A percentile compares a stretch with the other conserved stretches of the same genome.
Evolutionary conservation across 2,113 vertebrate species (phyloP).

Genomic region (Dendropsophus ebraccatus): DNA sequence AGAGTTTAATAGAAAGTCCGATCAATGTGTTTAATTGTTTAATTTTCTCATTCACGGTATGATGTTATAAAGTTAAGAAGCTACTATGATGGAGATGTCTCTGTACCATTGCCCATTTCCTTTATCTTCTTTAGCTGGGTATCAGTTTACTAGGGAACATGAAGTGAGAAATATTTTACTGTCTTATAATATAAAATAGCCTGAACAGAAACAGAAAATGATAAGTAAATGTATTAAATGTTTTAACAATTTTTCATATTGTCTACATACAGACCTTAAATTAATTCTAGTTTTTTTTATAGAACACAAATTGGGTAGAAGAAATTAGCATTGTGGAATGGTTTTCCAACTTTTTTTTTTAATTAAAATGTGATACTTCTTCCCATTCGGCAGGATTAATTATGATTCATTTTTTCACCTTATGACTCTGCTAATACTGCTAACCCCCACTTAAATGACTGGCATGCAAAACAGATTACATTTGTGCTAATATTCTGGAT

Average conservation of each 20-base stretch:
- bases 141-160: neutral
- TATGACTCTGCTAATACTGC: slow-evolving; percentile 25
- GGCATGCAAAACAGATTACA: slow-evolving; percentile 28
- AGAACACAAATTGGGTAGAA: neutral
- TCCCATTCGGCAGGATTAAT: slow-evolving; percentile 32
- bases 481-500: slow-evolving; percentile 44
- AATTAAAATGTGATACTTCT: slow-evolving; percentile 41
- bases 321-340: slow-evolving; percentile 1
- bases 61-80: too few species aligned
- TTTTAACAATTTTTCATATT: slow-evolving; percentile 2
- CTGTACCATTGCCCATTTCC: neutral
- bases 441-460: slow-evolving; percentile 40
- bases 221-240: slow-evolving; percentile 4
- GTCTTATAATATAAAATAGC: neutral
- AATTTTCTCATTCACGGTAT: neutral
- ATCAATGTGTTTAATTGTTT: neutral
- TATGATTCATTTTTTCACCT: slow-evolving; percentile 41
- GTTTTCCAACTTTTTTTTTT: slow-evolving; percentile 14
- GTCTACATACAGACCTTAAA: slow-evolving; percentile 2
- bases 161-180: neutral
- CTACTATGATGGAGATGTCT: neutral
- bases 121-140: neutral
- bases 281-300: neutral
- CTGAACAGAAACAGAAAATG: neutral
- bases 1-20: neutral